Base-by-base conservation (phyloP, 2,888 invertebrate genomes). In the Thera britannica region DNA sequence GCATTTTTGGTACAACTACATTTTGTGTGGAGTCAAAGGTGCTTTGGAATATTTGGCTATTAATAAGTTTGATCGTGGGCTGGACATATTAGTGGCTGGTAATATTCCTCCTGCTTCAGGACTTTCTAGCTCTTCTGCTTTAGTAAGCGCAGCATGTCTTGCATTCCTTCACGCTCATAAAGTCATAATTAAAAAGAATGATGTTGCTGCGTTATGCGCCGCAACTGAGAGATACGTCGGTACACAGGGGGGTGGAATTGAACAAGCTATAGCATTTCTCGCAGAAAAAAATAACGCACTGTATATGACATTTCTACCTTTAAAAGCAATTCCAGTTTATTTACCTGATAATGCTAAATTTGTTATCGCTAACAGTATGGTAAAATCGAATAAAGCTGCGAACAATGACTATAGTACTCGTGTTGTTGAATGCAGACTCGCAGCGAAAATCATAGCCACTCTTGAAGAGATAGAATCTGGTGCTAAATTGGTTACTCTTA, bases 241-340 rank as follows among this genome's bases (percentile, higher is more conserved):
- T 35, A 99, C 99, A 0, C 97, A 98, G 89, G 99, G 99, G 36
- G 99, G 99, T 52, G 99, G 99, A 71, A 99, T 99, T 99, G 99
- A 99, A 90, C 99, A 99, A 91, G 99, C 99, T 0, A 99, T 99
- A 80, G 98, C 98, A 62, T 98, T 99, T 88, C 95, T 99, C 54
- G 99, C 97, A 2, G 95, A 96, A 82, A 94, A 95, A 86, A 96
- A 97, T 73, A 96, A 96, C 81, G 98, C 99, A 0, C 98, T 98
- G 86, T 95, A 97, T 80, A 99, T 99, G 76, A 97, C 98, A 79
- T 99, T 99, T 93, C 95, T 97, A 81, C 99, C 99, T 0, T 89
- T 99, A 65, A 94, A 95, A 70, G 96, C 97, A 4, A 94, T 94
- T 46, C 96, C 97, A 70, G 96, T 99, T n/a, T 91, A 90, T 3